Conservation (phyloP, 2,888 invertebrate genomes). For the Ceriagrion tenellum region DNA sequence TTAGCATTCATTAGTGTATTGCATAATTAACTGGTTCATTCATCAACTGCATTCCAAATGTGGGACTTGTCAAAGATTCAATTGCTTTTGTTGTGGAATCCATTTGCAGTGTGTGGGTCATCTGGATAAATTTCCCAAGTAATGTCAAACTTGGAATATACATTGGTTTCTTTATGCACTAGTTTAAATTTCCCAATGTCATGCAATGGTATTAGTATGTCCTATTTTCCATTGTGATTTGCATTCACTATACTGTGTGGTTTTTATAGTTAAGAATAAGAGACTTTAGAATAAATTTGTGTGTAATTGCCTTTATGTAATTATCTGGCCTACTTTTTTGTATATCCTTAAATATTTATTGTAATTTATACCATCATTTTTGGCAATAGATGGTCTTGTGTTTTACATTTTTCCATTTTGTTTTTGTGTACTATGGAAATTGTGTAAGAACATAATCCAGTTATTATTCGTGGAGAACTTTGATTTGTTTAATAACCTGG, state of each 20-base stretch:
- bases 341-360: background rate
- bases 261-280: background rate
- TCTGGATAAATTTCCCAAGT: background rate
- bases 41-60: background rate
- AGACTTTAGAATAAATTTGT: background rate
- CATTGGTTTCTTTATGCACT: background rate
- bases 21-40: background rate
- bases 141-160: background rate
- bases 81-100: background rate
- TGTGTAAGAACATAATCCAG: too few relatives aligned
- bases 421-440: too few relatives aligned
- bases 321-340: background rate
- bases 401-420: background rate
- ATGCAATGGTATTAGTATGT: background rate
- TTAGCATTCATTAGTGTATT: background rate
- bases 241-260: background rate
- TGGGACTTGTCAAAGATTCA: background rate
- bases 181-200: background rate
- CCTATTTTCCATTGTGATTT: background rate
- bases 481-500: too few relatives aligned
- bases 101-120: background rate
- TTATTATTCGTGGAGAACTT: too few relatives aligned
- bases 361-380: background rate
- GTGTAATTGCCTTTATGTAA: background rate
- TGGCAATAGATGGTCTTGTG: background rate